Evolutionary conservation across 92 coral and sea anemone species (phyloP).

Genomic region (Umimayanthus kanabou): DNA sequence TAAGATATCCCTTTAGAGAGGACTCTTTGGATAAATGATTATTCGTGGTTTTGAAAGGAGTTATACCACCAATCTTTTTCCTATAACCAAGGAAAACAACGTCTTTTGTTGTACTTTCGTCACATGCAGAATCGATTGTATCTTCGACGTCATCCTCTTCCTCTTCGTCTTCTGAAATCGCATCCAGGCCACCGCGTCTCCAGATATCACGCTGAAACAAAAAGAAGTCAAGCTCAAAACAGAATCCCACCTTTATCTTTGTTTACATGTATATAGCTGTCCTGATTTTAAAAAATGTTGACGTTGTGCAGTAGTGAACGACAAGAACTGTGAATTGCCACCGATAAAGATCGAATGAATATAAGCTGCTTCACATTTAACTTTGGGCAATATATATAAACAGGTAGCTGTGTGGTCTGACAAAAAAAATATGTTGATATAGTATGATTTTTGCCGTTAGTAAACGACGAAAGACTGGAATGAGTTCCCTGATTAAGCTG

Average conservation of each 20-base stretch:
- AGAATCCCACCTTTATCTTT: too few relatives aligned
- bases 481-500: too few relatives aligned
- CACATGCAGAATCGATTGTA: constrained; percentile 39
- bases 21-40: constrained; percentile 14
- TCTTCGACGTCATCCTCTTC: constrained; percentile 68
- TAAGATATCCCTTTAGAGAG: constrained; percentile 14
- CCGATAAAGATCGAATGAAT: not conserved
- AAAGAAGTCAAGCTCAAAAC: not conserved
- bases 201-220: constrained; percentile 73
- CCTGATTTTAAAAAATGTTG: too few relatives aligned
- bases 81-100: not conserved
- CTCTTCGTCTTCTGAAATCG: constrained; percentile 89
- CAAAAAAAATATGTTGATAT: too few relatives aligned
- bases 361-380: not conserved
- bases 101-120: constrained; percentile 8
- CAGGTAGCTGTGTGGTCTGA: not conserved
- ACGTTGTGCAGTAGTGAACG: not conserved
- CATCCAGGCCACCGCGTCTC: constrained; percentile 83
- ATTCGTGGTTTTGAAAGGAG: constrained; percentile 18
- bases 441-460: too few relatives aligned
- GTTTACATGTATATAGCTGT: too few relatives aligned
- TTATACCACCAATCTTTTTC: constrained; percentile 13
- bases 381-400: not conserved
- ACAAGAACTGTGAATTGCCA: too few relatives aligned
- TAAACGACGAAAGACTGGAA: too few relatives aligned